Evolutionary conservation across 2,797 vertebrate genomes (phyloP), one percentile per base, ranked within the genome.

Genomic region (Crotalus adamanteus): DNA sequence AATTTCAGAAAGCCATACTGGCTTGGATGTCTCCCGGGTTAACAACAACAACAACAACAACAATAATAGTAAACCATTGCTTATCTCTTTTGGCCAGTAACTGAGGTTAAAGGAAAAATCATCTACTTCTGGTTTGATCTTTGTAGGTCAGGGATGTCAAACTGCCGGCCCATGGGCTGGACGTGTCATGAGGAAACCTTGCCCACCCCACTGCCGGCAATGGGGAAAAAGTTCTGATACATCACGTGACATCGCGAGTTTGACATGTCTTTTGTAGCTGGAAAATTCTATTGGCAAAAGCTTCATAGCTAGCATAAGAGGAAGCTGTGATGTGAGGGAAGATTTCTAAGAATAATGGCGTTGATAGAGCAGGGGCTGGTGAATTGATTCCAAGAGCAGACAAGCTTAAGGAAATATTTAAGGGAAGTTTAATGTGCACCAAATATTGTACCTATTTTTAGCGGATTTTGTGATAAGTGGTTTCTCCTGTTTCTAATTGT

Each of bases 401-500:
- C 73, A 47, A 83, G 73, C 37, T 42, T 47, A 47, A 88, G 87
- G 47, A 85, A 91, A 51, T 89, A 89, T 83, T 87, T 63, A 8
- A 47, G 8, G 31, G 4, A n/a, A 56, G 25, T 37, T 73, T 69
- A 87, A 31, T 59, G 60, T 69, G n/a, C 4, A 51, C 26, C 31
- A 69, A 57, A 47, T 47, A 51, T 28, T 12, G 61, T 61, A 89
- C 28, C 22, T 65, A 28, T 87, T 51, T 51, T 59, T 42, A 73
- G 60, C 20, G 65, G 20, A 13, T 69, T 69, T 88, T 86, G 47
- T 47, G 53, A 65, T 42, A 56, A 6, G 25, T 55, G 3, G 22
- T 42, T 57, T 47, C 26, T 57, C 37, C 59, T n/a, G 55, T 37
- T 31, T 37, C 31, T 91, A 55, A 65, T 57, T 86, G 56, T 56